phyloP scores from a whole-genome alignment of 2,888 invertebrate genomes.

The Lepidocyrtinus sp. region DNA sequence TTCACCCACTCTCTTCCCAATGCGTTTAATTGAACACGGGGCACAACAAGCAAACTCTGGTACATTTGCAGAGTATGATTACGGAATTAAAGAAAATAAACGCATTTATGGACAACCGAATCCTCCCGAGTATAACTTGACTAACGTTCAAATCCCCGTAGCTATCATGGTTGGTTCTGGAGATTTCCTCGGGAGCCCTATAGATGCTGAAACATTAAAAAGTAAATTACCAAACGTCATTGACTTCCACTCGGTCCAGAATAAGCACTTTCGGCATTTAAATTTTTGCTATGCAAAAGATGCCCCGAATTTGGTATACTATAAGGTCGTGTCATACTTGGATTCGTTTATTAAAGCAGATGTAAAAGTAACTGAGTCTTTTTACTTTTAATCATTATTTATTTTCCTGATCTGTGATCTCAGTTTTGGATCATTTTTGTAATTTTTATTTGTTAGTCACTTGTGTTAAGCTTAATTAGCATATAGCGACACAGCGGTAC shows the following conservation, averaged over 20 bases:
- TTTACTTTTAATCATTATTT: neutral
- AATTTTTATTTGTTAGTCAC: too few relatives aligned
- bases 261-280: conserved; percentile 38
- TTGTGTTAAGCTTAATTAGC: too few relatives aligned
- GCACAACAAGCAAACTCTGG: conserved; percentile 22
- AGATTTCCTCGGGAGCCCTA: conserved; percentile 2
- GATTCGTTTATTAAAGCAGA: neutral
- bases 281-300: conserved; percentile 52
- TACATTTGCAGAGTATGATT: conserved; percentile 40
- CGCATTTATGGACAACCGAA: conserved; percentile 23
- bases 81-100: conserved; percentile 50
- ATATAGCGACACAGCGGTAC: too few relatives aligned
- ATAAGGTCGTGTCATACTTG: neutral
- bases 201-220: conserved; percentile 40
- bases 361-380: neutral
- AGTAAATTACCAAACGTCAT: conserved; percentile 47
- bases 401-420: neutral
- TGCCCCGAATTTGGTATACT: conserved; percentile 28
- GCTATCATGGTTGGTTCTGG: conserved; percentile 44
- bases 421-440: neutral
- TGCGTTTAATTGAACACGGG: conserved; percentile 9
- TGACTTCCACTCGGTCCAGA: conserved; percentile 34
- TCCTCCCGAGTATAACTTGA: conserved; percentile 50
- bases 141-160: conserved; percentile 43
- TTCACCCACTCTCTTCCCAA: neutral